These are phyloP conservation scores for Macquaria australasica DNA, from an alignment of 2,113 vertebrate species.

Conservation along the genomic window DNA sequence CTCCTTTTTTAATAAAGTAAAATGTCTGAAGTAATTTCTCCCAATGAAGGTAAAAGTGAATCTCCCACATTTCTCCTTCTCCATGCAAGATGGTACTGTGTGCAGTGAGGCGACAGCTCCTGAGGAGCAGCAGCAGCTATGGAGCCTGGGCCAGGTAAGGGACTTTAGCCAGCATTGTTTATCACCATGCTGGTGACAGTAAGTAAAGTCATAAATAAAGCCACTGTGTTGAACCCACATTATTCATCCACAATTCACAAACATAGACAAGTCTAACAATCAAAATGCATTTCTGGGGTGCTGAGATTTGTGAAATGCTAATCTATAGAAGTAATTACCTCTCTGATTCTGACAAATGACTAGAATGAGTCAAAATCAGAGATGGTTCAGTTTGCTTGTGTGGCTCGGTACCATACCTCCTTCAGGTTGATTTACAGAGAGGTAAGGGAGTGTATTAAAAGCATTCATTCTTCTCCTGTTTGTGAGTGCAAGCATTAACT, in stretches of 20 bases:
- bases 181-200: background rate
- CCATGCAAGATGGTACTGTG: slow-evolving; percentile 86
- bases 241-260: slow-evolving; percentile 8
- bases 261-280: background rate
- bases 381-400: background rate
- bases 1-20: background rate
- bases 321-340: background rate
- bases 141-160: slow-evolving; percentile 73
- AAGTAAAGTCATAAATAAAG: slow-evolving; percentile 18
- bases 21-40: background rate
- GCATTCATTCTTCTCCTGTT: background rate
- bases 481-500: background rate
- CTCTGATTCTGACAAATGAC: background rate
- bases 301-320: background rate
- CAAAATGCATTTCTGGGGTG: background rate
- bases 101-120: slow-evolving; percentile 73
- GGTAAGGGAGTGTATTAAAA: background rate
- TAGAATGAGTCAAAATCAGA: background rate
- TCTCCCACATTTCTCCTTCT: background rate
- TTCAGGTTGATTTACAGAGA: background rate
- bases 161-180: background rate
- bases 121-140: slow-evolving; percentile 54
- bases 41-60: background rate
- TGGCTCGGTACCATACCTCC: background rate
- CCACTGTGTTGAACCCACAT: background rate